Evolutionary conservation across 2,797 vertebrate species (phyloP), one percentile per base, ranked within the genome.

Genomic region (Poeciliopsis gracilis): DNA sequence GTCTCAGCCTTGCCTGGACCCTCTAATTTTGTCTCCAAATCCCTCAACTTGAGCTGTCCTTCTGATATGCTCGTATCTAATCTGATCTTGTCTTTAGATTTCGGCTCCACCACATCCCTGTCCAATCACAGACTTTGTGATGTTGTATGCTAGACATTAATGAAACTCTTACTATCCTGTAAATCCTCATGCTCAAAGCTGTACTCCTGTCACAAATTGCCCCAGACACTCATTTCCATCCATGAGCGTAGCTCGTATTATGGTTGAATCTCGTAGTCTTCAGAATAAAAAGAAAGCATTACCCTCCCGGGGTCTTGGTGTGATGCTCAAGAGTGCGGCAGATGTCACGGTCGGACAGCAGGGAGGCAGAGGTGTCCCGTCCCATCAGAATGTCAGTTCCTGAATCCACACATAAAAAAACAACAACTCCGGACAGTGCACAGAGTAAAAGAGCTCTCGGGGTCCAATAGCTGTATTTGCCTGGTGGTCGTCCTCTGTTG

Each of bases 1-100:
- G 67, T 71, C n/a, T 71, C 67, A 71, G 67, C 67, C 67, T 46
- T 46, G 67, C n/a, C 43, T 46, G 67, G 43, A 13, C 15, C 36
- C 36, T 46, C 41, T 45, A 28, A 46, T 16, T 71, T 46, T 71
- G 41, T 28, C 43, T 70, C 43, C 25, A 45, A 45, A 70, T n/a
- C n/a, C 43, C 67, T 18, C 67, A 45, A 46, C 41, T 7, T 16
- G 41, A 45, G 43, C 67, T 45, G 67, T 28, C 25, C 67, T 45
- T 45, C 67, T 45, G 23, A 70, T 16, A 28, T 70, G 28, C 6
- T 45, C 3, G 0, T 70, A 16, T 70, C 23, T 41, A 43, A 69
- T 69, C 23, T 41, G 25, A 69, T 69, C 23, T 28, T 70, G 67
- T n/a, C 12, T n/a, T 43, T 43, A 25, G 5, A n/a, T 69, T 43